phyloP scores from a whole-genome alignment of 2,888 invertebrate species.

The Vanessa cardui region DNA sequence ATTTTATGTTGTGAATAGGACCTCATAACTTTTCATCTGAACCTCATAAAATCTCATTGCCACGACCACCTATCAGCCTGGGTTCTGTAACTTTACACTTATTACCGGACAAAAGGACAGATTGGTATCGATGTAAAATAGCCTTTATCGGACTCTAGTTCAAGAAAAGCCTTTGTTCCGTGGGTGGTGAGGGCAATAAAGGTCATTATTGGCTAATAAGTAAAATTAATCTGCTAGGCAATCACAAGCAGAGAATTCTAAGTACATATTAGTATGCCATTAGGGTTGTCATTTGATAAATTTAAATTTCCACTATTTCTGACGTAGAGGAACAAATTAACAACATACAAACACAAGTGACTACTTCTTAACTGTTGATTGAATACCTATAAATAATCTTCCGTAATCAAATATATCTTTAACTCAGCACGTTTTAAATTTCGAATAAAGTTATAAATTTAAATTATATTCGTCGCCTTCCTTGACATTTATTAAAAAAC shows the following conservation, averaged over 20 bases:
- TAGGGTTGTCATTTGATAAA: slow-evolving; percentile 24
- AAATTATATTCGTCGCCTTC: slow-evolving; percentile 38
- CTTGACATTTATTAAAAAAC: slow-evolving; percentile 46
- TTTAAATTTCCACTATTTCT: not conserved
- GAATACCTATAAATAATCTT: not conserved
- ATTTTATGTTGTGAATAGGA: slow-evolving; percentile 50
- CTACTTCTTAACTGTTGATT: not conserved
- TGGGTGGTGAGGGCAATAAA: slow-evolving; percentile 50
- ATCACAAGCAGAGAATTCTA: slow-evolving; percentile 28
- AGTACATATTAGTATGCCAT: slow-evolving; percentile 17
- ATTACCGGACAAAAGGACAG: slow-evolving; percentile 53
- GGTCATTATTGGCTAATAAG: slow-evolving; percentile 47
- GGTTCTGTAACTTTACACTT: slow-evolving; percentile 61
- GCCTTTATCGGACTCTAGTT: slow-evolving; percentile 44
- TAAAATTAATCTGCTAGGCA: slow-evolving; percentile 44
- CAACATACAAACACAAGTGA: not conserved
- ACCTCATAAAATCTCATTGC: slow-evolving; percentile 57
- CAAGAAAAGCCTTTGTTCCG: slow-evolving; percentile 43
- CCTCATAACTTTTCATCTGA: slow-evolving; percentile 57
- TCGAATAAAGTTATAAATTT: slow-evolving; percentile 26
- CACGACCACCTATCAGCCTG: slow-evolving; percentile 50
- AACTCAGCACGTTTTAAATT: slow-evolving; percentile 7
- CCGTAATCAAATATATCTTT: slow-evolving; percentile 15
- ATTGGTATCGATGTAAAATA: slow-evolving; percentile 54
- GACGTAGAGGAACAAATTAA: not conserved